Evolutionary conservation across 2,113 vertebrate species (phyloP).

Genomic region (Cyanistes caeruleus): DNA sequence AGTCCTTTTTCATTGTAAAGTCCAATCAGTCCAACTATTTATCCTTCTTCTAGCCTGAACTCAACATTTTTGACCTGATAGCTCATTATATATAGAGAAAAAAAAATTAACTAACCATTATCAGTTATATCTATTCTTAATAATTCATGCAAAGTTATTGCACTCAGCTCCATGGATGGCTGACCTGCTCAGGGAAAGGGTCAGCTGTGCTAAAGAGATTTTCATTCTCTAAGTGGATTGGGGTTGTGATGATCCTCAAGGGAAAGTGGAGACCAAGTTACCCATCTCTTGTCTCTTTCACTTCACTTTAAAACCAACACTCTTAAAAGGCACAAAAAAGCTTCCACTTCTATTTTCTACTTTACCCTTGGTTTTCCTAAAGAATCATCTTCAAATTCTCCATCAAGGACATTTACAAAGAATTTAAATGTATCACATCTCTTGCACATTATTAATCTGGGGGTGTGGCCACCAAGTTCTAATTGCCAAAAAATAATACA

Average conservation of each 20-base stretch:
- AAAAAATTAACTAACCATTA: conserved; percentile 66
- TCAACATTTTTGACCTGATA: conserved; percentile 53
- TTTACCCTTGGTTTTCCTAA: background rate
- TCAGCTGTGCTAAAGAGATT: background rate
- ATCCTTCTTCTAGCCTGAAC: conserved; percentile 20
- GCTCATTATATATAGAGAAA: conserved; percentile 57
- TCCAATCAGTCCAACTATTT: background rate
- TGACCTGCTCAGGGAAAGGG: background rate
- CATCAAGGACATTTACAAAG: background rate
- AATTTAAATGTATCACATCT: background rate
- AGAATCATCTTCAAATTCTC: background rate
- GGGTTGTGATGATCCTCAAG: background rate
- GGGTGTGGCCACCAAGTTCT: background rate
- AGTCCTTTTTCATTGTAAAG: background rate
- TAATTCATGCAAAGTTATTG: conserved; percentile 58
- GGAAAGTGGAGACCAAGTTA: background rate
- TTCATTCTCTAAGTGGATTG: background rate
- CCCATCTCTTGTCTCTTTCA: background rate
- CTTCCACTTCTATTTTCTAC: background rate
- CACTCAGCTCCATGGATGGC: conserved; percentile 21
- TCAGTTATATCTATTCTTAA: conserved; percentile 19
- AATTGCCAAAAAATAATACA: background rate
- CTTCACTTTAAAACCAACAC: background rate
- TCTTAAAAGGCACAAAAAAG: background rate
- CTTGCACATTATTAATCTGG: background rate